Percentiles rank a stretch among this genome's conserved stretches.
Conservation (phyloP, 2,888 invertebrate genomes). For the Eristalis pertinax region DNA sequence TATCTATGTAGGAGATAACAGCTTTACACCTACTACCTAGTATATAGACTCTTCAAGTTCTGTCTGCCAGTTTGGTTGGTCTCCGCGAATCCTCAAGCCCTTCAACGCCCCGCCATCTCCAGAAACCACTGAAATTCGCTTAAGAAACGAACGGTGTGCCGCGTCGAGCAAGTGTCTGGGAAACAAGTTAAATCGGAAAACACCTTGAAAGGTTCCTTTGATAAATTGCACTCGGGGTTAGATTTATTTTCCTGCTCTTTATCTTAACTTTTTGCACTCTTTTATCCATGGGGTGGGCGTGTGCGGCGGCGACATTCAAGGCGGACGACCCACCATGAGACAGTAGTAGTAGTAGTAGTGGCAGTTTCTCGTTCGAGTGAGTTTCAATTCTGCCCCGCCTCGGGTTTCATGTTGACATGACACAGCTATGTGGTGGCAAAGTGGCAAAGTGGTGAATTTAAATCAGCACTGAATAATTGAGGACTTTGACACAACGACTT, state of each 20-base stretch:
- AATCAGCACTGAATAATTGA: slow-evolving; percentile 69
- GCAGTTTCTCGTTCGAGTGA: slow-evolving; percentile 24
- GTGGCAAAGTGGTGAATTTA: slow-evolving; percentile 66
- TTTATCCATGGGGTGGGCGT: slow-evolving; percentile 16
- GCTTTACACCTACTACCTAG: slow-evolving; percentile 63
- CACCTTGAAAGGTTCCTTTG: slow-evolving; percentile 71
- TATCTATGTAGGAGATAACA: slow-evolving; percentile 70
- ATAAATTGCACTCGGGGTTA: slow-evolving; percentile 71
- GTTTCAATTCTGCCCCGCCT: slow-evolving; percentile 46
- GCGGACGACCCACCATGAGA: slow-evolving; percentile 14
- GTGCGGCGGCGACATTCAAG: slow-evolving; percentile 45
- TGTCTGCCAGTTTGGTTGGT: slow-evolving; percentile 49
- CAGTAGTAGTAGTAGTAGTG: slow-evolving; percentile 9
- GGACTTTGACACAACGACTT: slow-evolving; percentile 59
- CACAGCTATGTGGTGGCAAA: slow-evolving; percentile 65
- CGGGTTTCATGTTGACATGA: slow-evolving; percentile 55
- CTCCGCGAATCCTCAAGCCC: neutral
- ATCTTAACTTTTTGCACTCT: slow-evolving; percentile 55
- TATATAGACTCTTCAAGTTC: slow-evolving; percentile 65
- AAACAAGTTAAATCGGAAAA: slow-evolving; percentile 71
- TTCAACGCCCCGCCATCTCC: neutral
- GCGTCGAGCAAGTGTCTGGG: slow-evolving; percentile 63
- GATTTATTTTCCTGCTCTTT: slow-evolving; percentile 71
- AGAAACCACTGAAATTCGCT: slow-evolving; percentile 30
- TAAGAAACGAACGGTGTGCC: slow-evolving; percentile 62